phyloP scores from a whole-genome alignment of 2,888 invertebrate species.

The Rotaria macrura region DNA sequence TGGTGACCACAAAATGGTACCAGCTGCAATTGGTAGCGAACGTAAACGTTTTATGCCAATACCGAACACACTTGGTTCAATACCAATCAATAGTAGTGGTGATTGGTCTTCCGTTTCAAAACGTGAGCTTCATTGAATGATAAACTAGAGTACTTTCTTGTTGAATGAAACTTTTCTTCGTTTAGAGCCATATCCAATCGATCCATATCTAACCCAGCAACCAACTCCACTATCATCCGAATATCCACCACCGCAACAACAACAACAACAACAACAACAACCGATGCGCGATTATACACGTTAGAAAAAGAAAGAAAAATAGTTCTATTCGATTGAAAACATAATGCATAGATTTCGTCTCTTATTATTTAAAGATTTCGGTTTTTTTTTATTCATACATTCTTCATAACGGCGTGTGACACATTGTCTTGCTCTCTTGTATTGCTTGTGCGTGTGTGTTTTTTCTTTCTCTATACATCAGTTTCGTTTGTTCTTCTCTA shows the following conservation, averaged over 20 bases:
- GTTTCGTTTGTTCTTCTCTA: neutral
- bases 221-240: neutral
- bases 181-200: neutral
- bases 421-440: neutral
- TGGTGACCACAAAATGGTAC: neutral
- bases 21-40: conserved; percentile 9
- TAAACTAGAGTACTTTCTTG: too few relatives aligned
- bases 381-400: neutral
- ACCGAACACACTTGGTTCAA: neutral
- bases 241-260: neutral
- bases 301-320: neutral
- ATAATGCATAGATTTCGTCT: neutral
- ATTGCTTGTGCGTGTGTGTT: conserved; percentile 12
- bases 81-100: neutral
- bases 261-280: neutral
- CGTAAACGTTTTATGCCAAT: neutral
- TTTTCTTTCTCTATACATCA: neutral
- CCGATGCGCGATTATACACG: neutral
- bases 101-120: conserved; percentile 10
- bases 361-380: neutral
- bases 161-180: neutral
- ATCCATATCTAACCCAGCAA: neutral
- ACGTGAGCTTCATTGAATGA: neutral
- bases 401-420: conserved; percentile 3
- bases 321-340: neutral